These are phyloP conservation scores for Pluvianellus socialis DNA, from an alignment of 2,113 vertebrate genomes.

Conservation along the genomic window DNA sequence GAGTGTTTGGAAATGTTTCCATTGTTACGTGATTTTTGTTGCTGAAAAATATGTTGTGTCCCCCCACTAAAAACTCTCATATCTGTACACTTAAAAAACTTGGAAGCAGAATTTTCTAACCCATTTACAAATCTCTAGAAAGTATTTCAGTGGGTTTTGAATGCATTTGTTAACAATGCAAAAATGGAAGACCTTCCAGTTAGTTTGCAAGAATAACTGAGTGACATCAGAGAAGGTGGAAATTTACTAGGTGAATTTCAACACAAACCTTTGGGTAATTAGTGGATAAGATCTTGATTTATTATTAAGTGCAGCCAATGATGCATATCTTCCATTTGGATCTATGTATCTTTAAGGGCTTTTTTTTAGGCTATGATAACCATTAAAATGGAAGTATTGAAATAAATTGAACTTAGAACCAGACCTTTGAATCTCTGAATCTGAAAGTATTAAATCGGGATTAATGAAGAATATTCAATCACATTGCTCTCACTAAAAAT, in stretches of 20 bases:
- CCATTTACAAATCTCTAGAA: not conserved
- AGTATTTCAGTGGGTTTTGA: not conserved
- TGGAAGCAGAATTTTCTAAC: not conserved
- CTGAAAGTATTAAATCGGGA: not conserved
- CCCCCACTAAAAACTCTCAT: accelerated
- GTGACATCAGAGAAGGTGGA: not conserved
- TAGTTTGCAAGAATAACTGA: not conserved
- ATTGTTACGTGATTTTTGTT: not conserved
- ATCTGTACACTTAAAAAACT: not conserved
- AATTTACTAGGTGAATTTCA: not conserved
- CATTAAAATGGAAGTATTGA: not conserved
- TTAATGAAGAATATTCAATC: not conserved
- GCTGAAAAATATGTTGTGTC: not conserved
- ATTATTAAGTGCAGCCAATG: not conserved
- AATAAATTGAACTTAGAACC: not conserved
- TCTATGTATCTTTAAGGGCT: not conserved
- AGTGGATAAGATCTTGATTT: not conserved
- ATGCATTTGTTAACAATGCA: not conserved
- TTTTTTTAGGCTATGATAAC: not conserved
- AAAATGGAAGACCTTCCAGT: not conserved
- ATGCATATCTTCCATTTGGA: not conserved
- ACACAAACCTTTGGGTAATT: not conserved
- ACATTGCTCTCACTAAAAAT: not conserved
- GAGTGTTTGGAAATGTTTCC: not conserved
- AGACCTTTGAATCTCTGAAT: not conserved